These are phyloP conservation scores for Amblyopsis hoosieri DNA, from an alignment of 2,797 vertebrate species.

Conservation along the genomic window DNA sequence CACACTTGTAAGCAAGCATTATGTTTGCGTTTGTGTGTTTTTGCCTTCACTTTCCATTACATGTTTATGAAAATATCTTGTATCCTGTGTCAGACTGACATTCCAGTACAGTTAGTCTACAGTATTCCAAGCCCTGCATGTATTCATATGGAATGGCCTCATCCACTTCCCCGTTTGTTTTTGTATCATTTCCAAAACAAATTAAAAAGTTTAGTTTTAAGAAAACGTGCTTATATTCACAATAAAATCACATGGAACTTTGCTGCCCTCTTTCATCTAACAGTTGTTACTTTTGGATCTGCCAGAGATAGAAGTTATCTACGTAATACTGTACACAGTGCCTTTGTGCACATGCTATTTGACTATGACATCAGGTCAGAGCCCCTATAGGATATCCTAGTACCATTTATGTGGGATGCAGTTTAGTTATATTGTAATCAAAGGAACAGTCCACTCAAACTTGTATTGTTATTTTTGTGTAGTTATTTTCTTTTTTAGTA, in stretches of 20 bases:
- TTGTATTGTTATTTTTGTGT: no score
- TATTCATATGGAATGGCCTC: no score
- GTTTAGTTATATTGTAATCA: no score
- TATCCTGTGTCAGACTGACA: not conserved
- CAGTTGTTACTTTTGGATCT: conserved; percentile 7
- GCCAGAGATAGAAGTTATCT: not conserved
- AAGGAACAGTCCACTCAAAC: no score
- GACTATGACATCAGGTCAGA: no score
- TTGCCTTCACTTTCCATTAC: conserved; percentile 1
- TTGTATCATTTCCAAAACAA: not conserved
- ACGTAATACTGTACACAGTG: not conserved
- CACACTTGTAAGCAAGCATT: conserved; percentile 7
- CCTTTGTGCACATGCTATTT: not conserved
- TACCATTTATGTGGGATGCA: no score
- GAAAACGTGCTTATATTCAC: not conserved
- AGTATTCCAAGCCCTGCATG: no score
- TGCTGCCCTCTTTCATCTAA: conserved; percentile 66
- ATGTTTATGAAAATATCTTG: not conserved
- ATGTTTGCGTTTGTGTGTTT: not conserved
- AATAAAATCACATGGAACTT: conserved; percentile 43
- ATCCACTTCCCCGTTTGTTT: no score
- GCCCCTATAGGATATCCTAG: no score
- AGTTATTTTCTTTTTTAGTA: no score
- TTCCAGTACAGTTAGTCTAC: no score
- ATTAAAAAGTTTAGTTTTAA: not conserved